These are phyloP conservation scores for Eidolon helvum DNA, from an alignment of 2,113 vertebrate genomes.

Conservation along the genomic window DNA sequence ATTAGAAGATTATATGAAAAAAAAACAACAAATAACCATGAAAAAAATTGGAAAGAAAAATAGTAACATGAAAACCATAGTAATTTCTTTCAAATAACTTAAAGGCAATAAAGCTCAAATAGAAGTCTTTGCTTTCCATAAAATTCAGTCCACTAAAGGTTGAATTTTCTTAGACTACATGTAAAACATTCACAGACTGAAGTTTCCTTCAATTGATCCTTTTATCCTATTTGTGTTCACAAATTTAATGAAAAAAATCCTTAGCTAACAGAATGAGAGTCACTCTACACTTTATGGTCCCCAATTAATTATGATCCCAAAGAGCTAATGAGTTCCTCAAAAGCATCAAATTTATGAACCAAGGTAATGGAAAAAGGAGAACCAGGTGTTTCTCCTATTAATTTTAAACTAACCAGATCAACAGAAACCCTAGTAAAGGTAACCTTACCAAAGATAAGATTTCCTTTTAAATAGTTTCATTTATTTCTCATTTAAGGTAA, in stretches of 20 bases:
- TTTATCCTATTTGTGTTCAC: neutral
- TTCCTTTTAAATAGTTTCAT: slow-evolving; percentile 33
- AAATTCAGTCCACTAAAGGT: neutral
- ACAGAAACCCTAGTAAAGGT: slow-evolving; percentile 3
- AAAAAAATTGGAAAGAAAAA: slow-evolving; percentile 16
- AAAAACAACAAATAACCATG: neutral
- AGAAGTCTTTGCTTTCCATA: neutral
- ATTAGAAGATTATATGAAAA: neutral
- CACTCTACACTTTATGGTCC: neutral
- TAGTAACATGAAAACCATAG: neutral
- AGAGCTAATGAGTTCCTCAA: slow-evolving; percentile 24
- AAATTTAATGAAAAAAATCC: neutral
- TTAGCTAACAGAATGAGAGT: neutral
- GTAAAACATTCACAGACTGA: slow-evolving; percentile 2
- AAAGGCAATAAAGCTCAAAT: neutral
- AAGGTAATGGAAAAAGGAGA: neutral
- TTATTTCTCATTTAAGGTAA: slow-evolving; percentile 11
- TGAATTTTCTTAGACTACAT: neutral
- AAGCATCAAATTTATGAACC: slow-evolving; percentile 1
- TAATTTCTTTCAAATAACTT: slow-evolving; percentile 31
- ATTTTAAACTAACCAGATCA: neutral
- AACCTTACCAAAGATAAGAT: neutral
- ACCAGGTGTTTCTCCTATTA: neutral
- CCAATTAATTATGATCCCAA: neutral
- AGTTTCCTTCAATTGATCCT: neutral